A percentile compares a stretch with the other conserved stretches of the same genome.
Conservation (phyloP, 30 jellyfish, hydroid and myxozoan species). For the Morbakka virulenta region DNA sequence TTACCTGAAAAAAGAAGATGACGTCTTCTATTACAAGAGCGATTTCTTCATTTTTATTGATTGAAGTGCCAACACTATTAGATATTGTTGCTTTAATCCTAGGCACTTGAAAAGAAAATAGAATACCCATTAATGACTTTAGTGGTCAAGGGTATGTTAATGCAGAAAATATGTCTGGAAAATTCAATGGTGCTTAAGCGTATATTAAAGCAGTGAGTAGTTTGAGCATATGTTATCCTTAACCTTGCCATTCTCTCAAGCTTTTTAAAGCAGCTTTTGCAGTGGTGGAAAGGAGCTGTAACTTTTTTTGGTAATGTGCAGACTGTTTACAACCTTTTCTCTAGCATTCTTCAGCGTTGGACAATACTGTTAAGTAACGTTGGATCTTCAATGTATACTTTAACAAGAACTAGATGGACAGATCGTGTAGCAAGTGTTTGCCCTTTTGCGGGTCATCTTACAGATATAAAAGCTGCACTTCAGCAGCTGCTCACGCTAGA, state of each 20-base stretch:
- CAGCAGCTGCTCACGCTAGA: conserved; percentile 22
- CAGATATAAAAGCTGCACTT: conserved; percentile 33
- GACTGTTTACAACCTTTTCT: conserved; percentile 49
- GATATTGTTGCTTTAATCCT: conserved; percentile 36
- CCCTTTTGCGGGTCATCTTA: conserved; percentile 51
- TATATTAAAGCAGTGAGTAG: neutral
- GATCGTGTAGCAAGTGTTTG: conserved; percentile 60
- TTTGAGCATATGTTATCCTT: neutral
- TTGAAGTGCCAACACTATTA: conserved; percentile 44
- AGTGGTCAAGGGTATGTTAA: conserved; percentile 70
- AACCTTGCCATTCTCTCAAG: neutral
- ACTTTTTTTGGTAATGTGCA: conserved; percentile 40
- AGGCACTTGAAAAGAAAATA: conserved; percentile 32
- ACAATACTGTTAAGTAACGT: conserved; percentile 18
- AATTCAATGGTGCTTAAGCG: conserved; percentile 41
- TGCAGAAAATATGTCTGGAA: conserved; percentile 70
- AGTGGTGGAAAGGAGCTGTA: conserved; percentile 58
- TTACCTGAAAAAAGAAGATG: neutral
- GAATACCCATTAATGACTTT: conserved; percentile 41
- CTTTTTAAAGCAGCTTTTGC: neutral
- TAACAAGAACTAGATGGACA: conserved; percentile 55
- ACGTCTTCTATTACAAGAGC: too few species aligned
- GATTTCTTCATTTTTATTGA: conserved; percentile 33
- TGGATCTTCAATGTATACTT: conserved; percentile 50
- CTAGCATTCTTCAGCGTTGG: conserved; percentile 42